These are phyloP conservation scores for Chondrilla cf. caribensis DNA, from an alignment of 37 sponge, comb jelly and placozoan species.

Conservation along the genomic window DNA sequence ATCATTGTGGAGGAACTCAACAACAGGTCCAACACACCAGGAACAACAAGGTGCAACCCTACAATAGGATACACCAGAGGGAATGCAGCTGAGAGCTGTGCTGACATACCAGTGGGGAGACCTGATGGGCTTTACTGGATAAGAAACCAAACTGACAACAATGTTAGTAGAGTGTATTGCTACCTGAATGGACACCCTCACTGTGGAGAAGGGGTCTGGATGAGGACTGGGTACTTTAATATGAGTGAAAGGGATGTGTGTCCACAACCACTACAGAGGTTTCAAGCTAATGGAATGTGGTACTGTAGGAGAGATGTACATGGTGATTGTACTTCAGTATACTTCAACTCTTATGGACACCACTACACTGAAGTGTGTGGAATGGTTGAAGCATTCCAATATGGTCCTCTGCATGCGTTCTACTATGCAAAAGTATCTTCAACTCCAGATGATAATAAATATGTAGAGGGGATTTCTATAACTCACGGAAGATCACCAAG, in stretches of 20 bases:
- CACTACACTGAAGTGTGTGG: constrained; percentile 12
- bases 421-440: too few species aligned
- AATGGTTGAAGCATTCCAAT: constrained; percentile 17
- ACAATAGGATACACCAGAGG: too few species aligned
- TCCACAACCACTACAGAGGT: constrained; percentile 2
- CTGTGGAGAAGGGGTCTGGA: constrained; percentile 32
- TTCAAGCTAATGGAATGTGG: background rate
- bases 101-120: constrained; percentile 1
- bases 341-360: background rate
- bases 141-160: background rate
- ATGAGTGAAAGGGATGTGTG: background rate
- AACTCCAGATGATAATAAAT: too few species aligned
- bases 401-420: background rate
- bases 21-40: too few species aligned
- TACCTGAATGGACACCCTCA: constrained; percentile 5
- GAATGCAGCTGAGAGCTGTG: constrained; percentile 17
- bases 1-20: background rate
- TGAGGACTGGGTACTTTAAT: constrained; percentile 13
- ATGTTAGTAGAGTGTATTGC: background rate
- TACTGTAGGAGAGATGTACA: background rate
- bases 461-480: background rate
- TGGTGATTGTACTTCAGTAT: background rate
- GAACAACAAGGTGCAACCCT: background rate
- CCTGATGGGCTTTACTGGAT: constrained; percentile 14
- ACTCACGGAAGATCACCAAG: constrained; percentile 6